Evolutionary conservation across 2,797 vertebrate genomes (phyloP), one percentile per base, ranked within the genome.

Genomic region (Salarias fasciatus): DNA sequence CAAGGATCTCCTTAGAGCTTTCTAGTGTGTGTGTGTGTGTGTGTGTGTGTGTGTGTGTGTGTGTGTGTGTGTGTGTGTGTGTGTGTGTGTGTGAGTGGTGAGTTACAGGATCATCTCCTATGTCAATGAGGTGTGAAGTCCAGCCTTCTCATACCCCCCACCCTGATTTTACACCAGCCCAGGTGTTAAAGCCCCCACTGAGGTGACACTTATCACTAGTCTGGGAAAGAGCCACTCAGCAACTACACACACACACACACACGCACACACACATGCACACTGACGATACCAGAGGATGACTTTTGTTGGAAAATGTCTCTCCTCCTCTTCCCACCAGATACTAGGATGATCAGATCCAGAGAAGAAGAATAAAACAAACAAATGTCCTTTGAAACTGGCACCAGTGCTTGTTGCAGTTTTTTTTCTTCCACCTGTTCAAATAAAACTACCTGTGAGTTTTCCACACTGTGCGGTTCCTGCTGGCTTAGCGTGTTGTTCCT

Each of bases 161-260:
- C n/a, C 42, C 47, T 40, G 33, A 35, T 35, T 84, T 86, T 75
- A 85, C 84, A 82, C 69, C 80, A 77, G 70, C 55, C 71, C 86
- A 86, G 88, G 90, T 89, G 88, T 82, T 69, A 86, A 90, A 90
- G 86, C 86, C 88, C 88, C 90, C 86, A 87, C 88, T 84, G 88
- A 86, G 88, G 88, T 89, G 86, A 84, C 88, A 91, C 80, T 89
- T 90, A 85, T 76, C 88, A 88, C 90, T 73, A 64, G 61, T 80
- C 83, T 83, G 88, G 81, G 82, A 90, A 91, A 86, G 77, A 77
- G 79, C 69, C 70, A 53, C 56, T 65, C 70, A 62, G 59, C 52
- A 72, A 56, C 75, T 78, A 67, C 69, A 81, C 69, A 53, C 55
- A 63, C 65, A 57, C 51, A 54, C 18, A 43, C 50, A 61, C 65